These are phyloP conservation scores for Erythrocebus patas DNA, from an alignment of 2,113 vertebrate species.

Conservation along the genomic window DNA sequence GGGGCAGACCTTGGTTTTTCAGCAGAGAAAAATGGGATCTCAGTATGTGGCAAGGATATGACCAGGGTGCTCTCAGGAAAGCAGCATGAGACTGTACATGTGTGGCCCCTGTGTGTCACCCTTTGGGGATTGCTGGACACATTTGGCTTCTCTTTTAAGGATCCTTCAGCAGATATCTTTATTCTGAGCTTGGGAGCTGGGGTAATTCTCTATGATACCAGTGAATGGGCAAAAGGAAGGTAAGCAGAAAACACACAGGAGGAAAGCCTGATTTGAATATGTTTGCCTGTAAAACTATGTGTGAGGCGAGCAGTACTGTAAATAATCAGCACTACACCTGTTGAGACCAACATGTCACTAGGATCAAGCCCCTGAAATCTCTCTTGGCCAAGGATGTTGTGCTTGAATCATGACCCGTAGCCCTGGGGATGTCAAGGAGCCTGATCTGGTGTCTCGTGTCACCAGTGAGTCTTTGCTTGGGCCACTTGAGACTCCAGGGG, in stretches of 20 bases:
- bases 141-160: neutral
- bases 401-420: neutral
- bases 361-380: neutral
- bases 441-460: neutral
- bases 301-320: neutral
- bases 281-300: neutral
- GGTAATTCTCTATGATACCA: neutral
- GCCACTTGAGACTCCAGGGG: rapidly evolving
- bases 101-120: rapidly evolving
- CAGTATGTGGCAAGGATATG: neutral
- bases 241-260: neutral
- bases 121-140: neutral
- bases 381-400: neutral
- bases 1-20: neutral
- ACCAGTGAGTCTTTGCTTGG: neutral
- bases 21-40: neutral
- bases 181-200: neutral
- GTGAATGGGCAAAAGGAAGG: neutral
- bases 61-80: neutral
- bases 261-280: neutral
- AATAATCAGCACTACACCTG: rapidly evolving
- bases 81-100: too few relatives aligned
- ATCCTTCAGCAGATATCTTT: neutral
- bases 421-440: neutral
- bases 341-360: neutral